Percentiles rank a stretch among this genome's conserved stretches.
phyloP scores from a whole-genome alignment of 1,140 invertebrate species.

The Psilanteris sp. region DNA sequence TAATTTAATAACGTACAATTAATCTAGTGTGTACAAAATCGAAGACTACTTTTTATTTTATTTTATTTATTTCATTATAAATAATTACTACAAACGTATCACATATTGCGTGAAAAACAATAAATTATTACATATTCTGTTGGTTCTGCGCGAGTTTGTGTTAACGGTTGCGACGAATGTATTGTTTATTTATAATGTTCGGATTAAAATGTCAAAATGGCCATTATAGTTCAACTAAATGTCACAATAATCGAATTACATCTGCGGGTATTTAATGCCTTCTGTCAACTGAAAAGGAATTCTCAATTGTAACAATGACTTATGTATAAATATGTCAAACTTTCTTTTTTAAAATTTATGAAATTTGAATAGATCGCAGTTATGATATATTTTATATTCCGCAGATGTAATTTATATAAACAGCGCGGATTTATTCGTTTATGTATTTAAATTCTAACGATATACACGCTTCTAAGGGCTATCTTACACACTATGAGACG shows the following conservation, averaged over 20 bases:
- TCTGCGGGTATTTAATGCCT: slow-evolving; percentile 9
- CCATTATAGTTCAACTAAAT: slow-evolving; percentile 16
- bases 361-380: too few relatives aligned
- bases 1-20: slow-evolving; percentile 47
- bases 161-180: not conserved
- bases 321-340: too few relatives aligned
- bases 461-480: slow-evolving; percentile 29
- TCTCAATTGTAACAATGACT: not conserved
- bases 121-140: slow-evolving; percentile 29
- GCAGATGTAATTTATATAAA: slow-evolving; percentile 14
- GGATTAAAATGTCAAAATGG: slow-evolving; percentile 21
- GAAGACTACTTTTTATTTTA: slow-evolving; percentile 46
- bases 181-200: not conserved
- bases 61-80: slow-evolving; percentile 28
- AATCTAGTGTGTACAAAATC: slow-evolving; percentile 52
- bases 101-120: slow-evolving; percentile 53
- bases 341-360: too few relatives aligned
- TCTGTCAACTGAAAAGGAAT: not conserved
- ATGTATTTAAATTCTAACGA: not conserved
- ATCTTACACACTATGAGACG: slow-evolving; percentile 29
- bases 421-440: not conserved
- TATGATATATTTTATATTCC: not conserved
- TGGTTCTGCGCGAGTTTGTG: slow-evolving; percentile 1
- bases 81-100: slow-evolving; percentile 57
- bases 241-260: slow-evolving; percentile 3